Evolutionary conservation across 2,113 vertebrate species (phyloP).

Genomic region (Pardalotus punctatus): DNA sequence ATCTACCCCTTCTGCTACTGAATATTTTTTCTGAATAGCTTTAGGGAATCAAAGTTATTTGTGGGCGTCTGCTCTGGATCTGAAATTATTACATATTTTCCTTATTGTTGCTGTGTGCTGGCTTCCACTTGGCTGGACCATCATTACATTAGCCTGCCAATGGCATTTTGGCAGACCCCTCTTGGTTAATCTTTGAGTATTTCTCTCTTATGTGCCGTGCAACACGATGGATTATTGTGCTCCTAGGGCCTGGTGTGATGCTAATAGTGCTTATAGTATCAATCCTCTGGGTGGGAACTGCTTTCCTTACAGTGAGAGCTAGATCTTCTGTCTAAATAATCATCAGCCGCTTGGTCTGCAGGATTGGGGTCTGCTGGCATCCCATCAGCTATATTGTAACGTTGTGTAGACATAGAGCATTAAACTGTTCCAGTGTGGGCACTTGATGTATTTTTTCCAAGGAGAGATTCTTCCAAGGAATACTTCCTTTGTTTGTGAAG

Average conservation of each 20-base stretch:
- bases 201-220: not conserved
- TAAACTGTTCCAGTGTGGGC: not conserved
- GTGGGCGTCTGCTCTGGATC: not conserved
- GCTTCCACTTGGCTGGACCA: not conserved
- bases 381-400: not conserved
- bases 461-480: not conserved
- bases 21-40: not conserved
- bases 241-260: not conserved
- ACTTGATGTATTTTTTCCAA: not conserved
- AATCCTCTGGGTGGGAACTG: not conserved
- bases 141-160: not conserved
- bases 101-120: not conserved
- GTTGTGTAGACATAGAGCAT: not conserved
- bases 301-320: not conserved
- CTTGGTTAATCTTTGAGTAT: not conserved
- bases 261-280: not conserved
- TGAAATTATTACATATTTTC: not conserved
- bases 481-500: not conserved
- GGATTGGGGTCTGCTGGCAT: not conserved
- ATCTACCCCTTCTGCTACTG: not conserved
- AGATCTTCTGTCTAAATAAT: not conserved
- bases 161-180: not conserved
- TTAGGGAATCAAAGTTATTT: not conserved
- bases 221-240: not conserved
- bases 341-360: not conserved